Evolutionary conservation across 1,140 invertebrate genomes (phyloP).

Genomic region (Zelostemma sp.): DNA sequence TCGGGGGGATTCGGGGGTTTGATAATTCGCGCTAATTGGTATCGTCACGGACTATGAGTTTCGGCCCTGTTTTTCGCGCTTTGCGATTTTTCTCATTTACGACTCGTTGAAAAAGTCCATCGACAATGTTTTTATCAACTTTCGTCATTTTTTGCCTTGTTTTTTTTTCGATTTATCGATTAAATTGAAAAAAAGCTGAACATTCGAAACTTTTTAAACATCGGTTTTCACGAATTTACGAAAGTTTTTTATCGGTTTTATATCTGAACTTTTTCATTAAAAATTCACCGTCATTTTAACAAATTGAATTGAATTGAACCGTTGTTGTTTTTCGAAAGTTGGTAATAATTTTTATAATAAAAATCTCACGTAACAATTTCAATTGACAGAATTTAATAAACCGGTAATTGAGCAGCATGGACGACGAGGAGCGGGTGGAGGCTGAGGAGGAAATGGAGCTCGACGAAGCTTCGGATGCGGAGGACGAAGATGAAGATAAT

Average conservation of each 20-base stretch:
- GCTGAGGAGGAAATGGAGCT: conserved; percentile 70
- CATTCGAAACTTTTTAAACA: too few relatives aligned
- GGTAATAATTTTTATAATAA: background rate
- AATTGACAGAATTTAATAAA: conserved; percentile 44
- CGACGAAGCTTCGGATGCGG: conserved; percentile 67
- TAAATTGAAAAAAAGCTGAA: too few relatives aligned
- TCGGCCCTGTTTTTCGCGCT: background rate
- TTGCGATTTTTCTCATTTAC: too few relatives aligned
- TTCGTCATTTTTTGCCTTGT: too few relatives aligned
- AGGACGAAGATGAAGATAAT: conserved; percentile 68
- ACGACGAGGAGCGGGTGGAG: conserved; percentile 68
- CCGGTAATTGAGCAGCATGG: conserved; percentile 59
- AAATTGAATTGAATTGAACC: conserved; percentile 13
- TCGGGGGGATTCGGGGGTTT: background rate
- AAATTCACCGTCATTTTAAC: too few relatives aligned
- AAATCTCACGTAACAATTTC: too few relatives aligned
- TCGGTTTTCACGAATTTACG: too few relatives aligned
- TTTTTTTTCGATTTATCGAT: too few relatives aligned
- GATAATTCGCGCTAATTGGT: conserved; percentile 1
- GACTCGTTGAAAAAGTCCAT: too few relatives aligned
- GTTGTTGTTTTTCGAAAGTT: background rate
- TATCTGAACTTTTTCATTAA: too few relatives aligned
- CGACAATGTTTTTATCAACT: too few relatives aligned
- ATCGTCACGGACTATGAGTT: background rate
- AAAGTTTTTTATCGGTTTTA: too few relatives aligned